Evolutionary conservation across 2,888 invertebrate genomes (phyloP), one percentile per base, ranked within the genome.

Genomic region (Brenthis daphne): DNA sequence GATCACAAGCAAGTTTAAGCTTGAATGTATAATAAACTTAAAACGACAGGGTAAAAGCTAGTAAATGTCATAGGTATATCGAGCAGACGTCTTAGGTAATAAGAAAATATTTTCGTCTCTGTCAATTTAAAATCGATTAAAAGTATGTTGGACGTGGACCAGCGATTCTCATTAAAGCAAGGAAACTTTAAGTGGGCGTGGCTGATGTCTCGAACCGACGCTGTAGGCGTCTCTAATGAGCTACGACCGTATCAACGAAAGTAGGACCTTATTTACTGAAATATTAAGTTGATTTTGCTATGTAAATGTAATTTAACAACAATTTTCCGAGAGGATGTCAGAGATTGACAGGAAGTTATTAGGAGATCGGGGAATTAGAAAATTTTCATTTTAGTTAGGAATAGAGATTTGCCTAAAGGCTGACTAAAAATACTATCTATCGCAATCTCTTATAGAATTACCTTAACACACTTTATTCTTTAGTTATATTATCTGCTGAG

Each of bases 171-270:
- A 80, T 83, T 82, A 82, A 82, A 77, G 77, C 77, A 60, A 71
- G 71, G 69, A 65, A 74, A 72, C 71, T 72, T 72, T 63, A 66
- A 68, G 63, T 77, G 77, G 87, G 87, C 86, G 87, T 83, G 84
- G 77, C 74, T 63, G 77, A 65, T 73, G 80, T 82, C 83, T 84
- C 79, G 74, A 73, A 76, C 74, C 74, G 75, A 80, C 77, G 77
- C 79, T 77, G 79, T 77, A 81, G 81, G 81, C 80, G 79, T 77
- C 77, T 75, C 76, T 86, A 86, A 87, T 85, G 84, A 84, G 79
- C 77, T 77, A 75, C 75, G 74, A 73, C 66, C 55, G 69, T 69
- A 70, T 75, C 76, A 74, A 77, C 73, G 73, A 63, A 80, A 80
- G 73, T 78, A 75, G 77, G 80, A 69, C 81, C 78, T 81, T 87